Evolutionary conservation across 2,113 vertebrate genomes (phyloP), one percentile per base, ranked within the genome.

Genomic region (Gambusia holbrooki): DNA sequence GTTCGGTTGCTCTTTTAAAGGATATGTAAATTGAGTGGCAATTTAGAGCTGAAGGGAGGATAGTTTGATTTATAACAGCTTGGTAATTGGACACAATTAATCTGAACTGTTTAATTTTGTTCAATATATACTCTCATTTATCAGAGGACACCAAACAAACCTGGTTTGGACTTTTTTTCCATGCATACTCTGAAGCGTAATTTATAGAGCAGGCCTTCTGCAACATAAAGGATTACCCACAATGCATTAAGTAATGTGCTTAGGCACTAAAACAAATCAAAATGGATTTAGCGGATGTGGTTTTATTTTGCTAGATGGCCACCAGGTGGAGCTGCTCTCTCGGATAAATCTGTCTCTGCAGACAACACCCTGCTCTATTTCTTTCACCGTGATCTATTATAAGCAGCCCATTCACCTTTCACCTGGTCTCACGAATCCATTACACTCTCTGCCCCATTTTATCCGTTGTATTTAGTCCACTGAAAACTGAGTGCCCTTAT

Each of bases 211-310:
- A 72, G 54, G 30, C 32, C 28, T 33, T 79, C 73, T 48, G 62
- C 80, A 30, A 70, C 71, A 65, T 35, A 68, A 48, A 75, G 86
- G 84, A 88, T 91, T 86, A 86, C 28, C 51, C 11, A 25, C 51
- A 48, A 37, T 78, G 84, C 51, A 90, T 88, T 89, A 85, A 85
- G 83, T 70, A 69, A 63, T 70, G 71, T 71, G 72, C 75, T 67
- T 78, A 81, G 62, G 42, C 66, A 62, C 30, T 63, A 79, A 82
- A 83, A 71, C 58, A 88, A 73, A 86, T 86, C 66, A 51, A 83
- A 65, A 54, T 54, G 64, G 22, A 35, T 35, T 65, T 19, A 25
- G 62, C 14, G 5, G 33, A 33, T n/a, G 28, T 9, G 42, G 14
- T 72, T 76, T 7, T 66, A 45, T 60, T 51, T 33, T 3, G 32